Evolutionary conservation across 2,888 invertebrate species (phyloP).

Genomic region (Prenolepis imparis): DNA sequence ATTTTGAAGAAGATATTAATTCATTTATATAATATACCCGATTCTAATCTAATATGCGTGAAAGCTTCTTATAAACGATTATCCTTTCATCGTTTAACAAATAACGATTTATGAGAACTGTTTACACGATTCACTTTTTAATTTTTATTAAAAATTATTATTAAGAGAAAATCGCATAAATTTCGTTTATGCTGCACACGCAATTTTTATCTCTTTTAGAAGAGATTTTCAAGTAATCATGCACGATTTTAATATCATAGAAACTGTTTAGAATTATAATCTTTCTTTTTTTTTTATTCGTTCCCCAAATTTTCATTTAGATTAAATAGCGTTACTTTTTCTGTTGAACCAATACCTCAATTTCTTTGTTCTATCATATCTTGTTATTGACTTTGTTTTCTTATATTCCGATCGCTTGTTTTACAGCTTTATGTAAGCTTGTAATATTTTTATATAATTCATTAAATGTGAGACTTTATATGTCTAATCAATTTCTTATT

Average conservation of each 20-base stretch:
- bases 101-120: conserved; percentile 4
- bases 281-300: background rate
- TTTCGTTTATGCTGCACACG: background rate
- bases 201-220: conserved; percentile 42
- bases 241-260: conserved; percentile 65
- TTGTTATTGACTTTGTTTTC: too few relatives aligned
- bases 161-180: conserved; percentile 11
- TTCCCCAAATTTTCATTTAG: too few relatives aligned
- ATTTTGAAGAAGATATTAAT: too few relatives aligned
- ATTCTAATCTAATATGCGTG: conserved; percentile 69
- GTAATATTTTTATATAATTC: too few relatives aligned
- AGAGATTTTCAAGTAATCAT: conserved; percentile 64
- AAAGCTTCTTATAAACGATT: conserved; percentile 28
- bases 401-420: too few relatives aligned
- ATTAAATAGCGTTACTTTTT: too few relatives aligned
- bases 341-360: too few relatives aligned
- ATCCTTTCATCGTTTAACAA: conserved; percentile 29
- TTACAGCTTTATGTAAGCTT: too few relatives aligned
- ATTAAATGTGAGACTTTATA: too few relatives aligned
- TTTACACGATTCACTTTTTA: background rate
- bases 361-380: too few relatives aligned
- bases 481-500: too few relatives aligned
- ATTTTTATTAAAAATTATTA: background rate
- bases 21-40: too few relatives aligned
- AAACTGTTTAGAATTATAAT: conserved; percentile 15